Evolutionary conservation across 2,888 invertebrate species (phyloP).

Genomic region (Baccha elongata): DNA sequence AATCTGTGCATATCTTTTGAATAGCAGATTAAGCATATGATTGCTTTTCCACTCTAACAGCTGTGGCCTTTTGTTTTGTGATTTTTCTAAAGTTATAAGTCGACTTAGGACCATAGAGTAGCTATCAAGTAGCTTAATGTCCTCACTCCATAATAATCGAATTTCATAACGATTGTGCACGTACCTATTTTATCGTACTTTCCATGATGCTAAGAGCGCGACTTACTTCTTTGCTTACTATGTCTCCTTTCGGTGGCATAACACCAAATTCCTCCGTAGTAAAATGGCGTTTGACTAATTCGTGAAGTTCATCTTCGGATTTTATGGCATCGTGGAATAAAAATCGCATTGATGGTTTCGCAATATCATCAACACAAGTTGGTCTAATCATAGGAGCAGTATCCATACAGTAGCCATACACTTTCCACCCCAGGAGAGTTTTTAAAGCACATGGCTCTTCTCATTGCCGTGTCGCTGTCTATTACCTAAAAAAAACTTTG

Average conservation of each 20-base stretch:
- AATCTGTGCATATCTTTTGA: background rate
- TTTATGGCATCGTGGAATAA: slow-evolving; percentile 26
- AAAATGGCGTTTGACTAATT: slow-evolving; percentile 13
- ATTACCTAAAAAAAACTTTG: background rate
- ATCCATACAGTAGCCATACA: too few species aligned
- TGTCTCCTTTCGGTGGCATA: slow-evolving; percentile 10
- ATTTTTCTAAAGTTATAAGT: background rate
- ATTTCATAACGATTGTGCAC: slow-evolving; percentile 25
- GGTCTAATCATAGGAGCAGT: background rate
- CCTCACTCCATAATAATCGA: slow-evolving; percentile 20
- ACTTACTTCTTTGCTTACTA: slow-evolving; percentile 25
- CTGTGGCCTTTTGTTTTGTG: background rate
- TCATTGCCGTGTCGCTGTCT: slow-evolving; percentile 19
- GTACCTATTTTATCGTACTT: slow-evolving; percentile 9
- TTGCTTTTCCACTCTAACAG: background rate
- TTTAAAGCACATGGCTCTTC: slow-evolving; percentile 35
- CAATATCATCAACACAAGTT: slow-evolving; percentile 6
- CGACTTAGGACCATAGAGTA: slow-evolving; percentile 30
- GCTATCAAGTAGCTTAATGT: slow-evolving; percentile 26
- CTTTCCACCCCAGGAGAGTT: slow-evolving; percentile 21
- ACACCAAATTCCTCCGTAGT: slow-evolving; percentile 29
- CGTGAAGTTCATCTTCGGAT: slow-evolving; percentile 24
- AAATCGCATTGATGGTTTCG: slow-evolving; percentile 4
- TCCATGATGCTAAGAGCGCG: slow-evolving; percentile 41
- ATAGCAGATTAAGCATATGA: background rate